These are phyloP conservation scores for Drosophila bunnanda DNA, from an alignment of 2,888 invertebrate genomes.

Conservation along the genomic window DNA sequence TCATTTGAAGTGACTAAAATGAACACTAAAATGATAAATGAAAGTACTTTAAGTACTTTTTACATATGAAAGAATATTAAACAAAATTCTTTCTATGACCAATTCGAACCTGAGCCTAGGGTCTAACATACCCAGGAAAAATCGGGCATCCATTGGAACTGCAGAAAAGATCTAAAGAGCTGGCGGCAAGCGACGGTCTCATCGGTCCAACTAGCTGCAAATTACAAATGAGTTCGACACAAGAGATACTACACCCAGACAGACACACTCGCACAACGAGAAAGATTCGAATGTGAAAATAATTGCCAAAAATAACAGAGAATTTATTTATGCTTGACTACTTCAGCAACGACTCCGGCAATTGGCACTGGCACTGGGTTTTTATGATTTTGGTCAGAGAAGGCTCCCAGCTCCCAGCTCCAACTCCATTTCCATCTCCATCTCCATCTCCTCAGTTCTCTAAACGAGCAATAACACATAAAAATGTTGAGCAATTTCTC, in stretches of 20 bases:
- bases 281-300: slow-evolving; percentile 76
- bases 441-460: slow-evolving; percentile 34
- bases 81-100: background rate
- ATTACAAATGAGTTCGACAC: slow-evolving; percentile 74
- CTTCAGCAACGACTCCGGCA: slow-evolving; percentile 24
- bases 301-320: slow-evolving; percentile 78
- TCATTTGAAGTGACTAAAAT: background rate
- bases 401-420: slow-evolving; percentile 24
- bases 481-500: slow-evolving; percentile 75
- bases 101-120: rapidly evolving
- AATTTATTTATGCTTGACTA: slow-evolving; percentile 76
- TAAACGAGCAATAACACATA: slow-evolving; percentile 78
- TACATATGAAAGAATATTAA: background rate
- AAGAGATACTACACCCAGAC: slow-evolving; percentile 18
- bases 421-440: background rate
- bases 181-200: slow-evolving; percentile 30
- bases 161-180: background rate
- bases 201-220: slow-evolving; percentile 58
- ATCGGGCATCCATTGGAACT: too few species aligned
- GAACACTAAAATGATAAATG: background rate
- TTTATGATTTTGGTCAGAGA: slow-evolving; percentile 74
- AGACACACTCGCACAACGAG: slow-evolving; percentile 1
- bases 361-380: slow-evolving; percentile 64
- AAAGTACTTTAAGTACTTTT: too few species aligned
- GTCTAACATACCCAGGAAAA: slow-evolving; percentile 27